Evolutionary conservation across 2,888 invertebrate genomes (phyloP), one percentile per base, ranked within the genome.

Genomic region (Opisthograptis luteolata): DNA sequence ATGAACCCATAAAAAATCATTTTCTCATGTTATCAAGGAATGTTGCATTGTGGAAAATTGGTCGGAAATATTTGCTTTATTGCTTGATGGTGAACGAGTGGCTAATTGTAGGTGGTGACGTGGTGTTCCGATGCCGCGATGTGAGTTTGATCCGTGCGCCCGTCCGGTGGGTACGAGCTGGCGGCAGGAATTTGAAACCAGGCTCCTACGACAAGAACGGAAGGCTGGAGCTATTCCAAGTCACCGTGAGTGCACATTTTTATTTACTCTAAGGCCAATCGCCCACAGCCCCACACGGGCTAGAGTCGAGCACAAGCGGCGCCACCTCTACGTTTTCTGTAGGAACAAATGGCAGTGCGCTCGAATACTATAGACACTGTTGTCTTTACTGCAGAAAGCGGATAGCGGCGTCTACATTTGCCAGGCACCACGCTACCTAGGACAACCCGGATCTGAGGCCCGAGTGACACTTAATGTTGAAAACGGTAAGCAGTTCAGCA

Each of bases 71-170:
- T 2, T 4, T 0, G 0, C 27, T 19, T 14, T 15, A 44, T 32
- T 37, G 31, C 17, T 25, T 51, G 34, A 40, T 44, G 35, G 32
- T 32, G 34, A 44, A 48, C 40, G 10, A 34, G 13, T 28, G 1
- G 28, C 28, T n/a, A 20, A 12, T 47, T 60, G 1, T 76, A 97
- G 98, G 96, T 81, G 95, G 96, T 28, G 97, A 98, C 82, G 98
- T 98, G 25, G 96, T 97, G 22, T 96, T 98, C 92, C 95, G 95
- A 84, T 98, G 98, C 76, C 94, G 97, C 60, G 97, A 98, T 71
- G 97, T 97, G 83, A 96, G 98, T n/a, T 93, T 93, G 0, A 77
- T 92, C 0, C 92, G 97, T 43, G 95, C 95, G 2, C 92, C 92
- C 39, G 96, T 98, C 3, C 92, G 92, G 22, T 97, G 96, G 96